Base-by-base conservation (phyloP, 2,888 invertebrate species). In the Ophraella communa region DNA sequence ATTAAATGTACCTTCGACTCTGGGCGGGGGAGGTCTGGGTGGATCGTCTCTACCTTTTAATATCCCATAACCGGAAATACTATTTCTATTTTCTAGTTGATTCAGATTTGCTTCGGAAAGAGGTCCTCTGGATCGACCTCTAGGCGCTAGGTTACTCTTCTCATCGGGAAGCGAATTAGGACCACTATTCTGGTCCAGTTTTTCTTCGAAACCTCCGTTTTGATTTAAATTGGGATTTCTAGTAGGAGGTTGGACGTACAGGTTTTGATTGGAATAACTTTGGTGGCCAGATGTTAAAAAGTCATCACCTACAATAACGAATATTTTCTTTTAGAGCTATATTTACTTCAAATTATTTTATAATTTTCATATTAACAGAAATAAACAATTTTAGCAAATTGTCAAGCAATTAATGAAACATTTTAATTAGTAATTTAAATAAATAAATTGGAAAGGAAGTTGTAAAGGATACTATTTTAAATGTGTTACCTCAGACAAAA, bases 161-260 rank as follows among this genome's bases (percentile, higher is more conserved):
- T 89, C 90, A 69, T 89, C 90, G 1, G 76, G 73, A 62, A 78
- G 66, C 0, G 79, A 78, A 68, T 77, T 65, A 1, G 68, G 68
- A 8, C 70, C 79, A 51, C 77, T 77, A 51, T 68, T 75, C 5
- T 70, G 70, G 23, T 76, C 77, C 3, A 73, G 62, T 66, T 80
- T 80, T 17, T 82, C 82, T 23, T 82, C 81, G 54, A 79, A 79
- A 0, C 78, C 75, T 10, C 75, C 79, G 85, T 83, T 74, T 77
- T 81, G 72, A 60, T 74, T 78, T 14, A 80, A 58, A 70, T 81
- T 81, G 8, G 80, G 77, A 67, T 82, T 85, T 66, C 91, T 83
- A 3, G 94, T 94, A 0, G 95, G 95, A 2, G 94, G 95, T 76
- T 95, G 95, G 44, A 95, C 95, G 80, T 96, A 95, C 57, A 95